phyloP scores from a whole-genome alignment of 2,797 vertebrate species.

The Hozukius guyotensis region DNA sequence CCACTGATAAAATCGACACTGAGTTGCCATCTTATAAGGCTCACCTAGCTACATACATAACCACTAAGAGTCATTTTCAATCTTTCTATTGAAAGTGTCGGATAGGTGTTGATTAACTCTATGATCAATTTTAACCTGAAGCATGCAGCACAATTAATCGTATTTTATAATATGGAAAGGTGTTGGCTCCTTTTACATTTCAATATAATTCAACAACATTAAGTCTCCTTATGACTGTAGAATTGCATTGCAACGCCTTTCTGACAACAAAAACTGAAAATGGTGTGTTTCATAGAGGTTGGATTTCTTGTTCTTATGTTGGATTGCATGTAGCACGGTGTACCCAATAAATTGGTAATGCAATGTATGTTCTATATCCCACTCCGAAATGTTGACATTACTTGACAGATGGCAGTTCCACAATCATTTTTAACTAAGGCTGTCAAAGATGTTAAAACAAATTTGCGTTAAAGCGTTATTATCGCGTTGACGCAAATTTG shows the following conservation, averaged over 20 bases:
- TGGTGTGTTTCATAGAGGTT: neutral
- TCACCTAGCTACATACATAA: neutral
- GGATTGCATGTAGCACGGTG: neutral
- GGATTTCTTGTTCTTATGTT: neutral
- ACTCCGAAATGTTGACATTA: neutral
- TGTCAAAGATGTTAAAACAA: no score
- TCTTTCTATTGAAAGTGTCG: neutral
- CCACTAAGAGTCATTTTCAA: neutral
- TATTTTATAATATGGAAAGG: neutral
- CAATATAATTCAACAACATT: neutral
- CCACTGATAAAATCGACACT: slow-evolving; percentile 34
- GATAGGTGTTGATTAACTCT: neutral
- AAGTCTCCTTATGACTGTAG: neutral
- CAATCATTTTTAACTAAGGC: neutral
- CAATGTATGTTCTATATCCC: neutral
- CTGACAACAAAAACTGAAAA: neutral
- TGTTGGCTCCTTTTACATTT: neutral
- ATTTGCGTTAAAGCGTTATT: no score
- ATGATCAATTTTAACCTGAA: neutral
- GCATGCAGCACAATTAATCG: neutral
- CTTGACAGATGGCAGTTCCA: neutral
- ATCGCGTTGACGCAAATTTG: no score
- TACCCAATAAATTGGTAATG: neutral
- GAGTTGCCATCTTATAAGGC: slow-evolving; percentile 11
- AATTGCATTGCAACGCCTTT: neutral